Percentiles rank a stretch among this genome's conserved stretches.
Conservation (phyloP, 2,888 invertebrate species). For the Sphaerophoria taeniata region DNA sequence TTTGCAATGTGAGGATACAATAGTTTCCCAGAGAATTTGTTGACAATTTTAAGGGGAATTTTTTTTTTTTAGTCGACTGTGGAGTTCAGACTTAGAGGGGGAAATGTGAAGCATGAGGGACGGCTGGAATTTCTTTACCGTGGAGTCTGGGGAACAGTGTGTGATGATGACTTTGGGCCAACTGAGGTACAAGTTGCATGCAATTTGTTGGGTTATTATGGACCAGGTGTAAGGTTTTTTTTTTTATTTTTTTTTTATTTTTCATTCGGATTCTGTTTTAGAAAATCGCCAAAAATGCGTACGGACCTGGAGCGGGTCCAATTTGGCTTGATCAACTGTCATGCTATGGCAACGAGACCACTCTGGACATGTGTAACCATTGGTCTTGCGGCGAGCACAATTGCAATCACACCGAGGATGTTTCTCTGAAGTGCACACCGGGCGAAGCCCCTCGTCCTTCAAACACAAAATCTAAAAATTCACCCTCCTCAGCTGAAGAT, state of each 20-base stretch:
- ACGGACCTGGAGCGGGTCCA: conserved; percentile 84
- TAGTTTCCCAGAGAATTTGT: background rate
- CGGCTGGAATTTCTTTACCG: conserved; percentile 88
- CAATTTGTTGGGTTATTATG: conserved; percentile 84
- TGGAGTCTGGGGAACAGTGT: conserved; percentile 90
- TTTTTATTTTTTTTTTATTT: background rate
- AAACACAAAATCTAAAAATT: conserved; percentile 32
- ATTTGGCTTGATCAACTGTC: conserved; percentile 89
- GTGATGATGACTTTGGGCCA: conserved; percentile 89
- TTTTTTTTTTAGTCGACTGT: conserved; percentile 80
- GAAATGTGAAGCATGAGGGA: conserved; percentile 85
- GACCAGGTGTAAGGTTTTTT: conserved; percentile 81
- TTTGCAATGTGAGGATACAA: conserved; percentile 85
- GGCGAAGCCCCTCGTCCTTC: conserved; percentile 76
- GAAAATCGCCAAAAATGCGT: conserved; percentile 80
- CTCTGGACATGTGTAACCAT: conserved; percentile 86
- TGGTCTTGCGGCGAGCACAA: conserved; percentile 88
- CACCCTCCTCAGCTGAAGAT: conserved; percentile 51
- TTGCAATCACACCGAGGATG: conserved; percentile 90
- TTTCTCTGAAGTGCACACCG: conserved; percentile 84
- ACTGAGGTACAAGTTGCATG: conserved; percentile 87
- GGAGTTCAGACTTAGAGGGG: conserved; percentile 86
- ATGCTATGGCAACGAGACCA: conserved; percentile 87
- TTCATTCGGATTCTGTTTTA: conserved; percentile 49
- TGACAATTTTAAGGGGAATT: background rate